Base-by-base conservation (phyloP, 2,113 vertebrate species). In the Calyptomena viridis region DNA sequence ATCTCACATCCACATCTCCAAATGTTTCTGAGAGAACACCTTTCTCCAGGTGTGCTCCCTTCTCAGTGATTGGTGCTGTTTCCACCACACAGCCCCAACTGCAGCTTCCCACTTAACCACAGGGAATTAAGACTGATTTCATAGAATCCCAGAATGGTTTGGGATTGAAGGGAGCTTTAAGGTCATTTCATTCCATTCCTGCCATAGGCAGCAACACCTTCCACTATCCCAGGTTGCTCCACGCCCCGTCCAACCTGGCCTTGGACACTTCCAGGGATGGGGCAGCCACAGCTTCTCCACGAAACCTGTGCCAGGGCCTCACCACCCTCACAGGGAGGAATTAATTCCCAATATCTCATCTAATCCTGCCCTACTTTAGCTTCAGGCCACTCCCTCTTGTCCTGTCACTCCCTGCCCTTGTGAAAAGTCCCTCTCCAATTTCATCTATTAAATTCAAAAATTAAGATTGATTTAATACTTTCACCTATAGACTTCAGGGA, bases 131-230 rank as follows among this genome's bases (percentile, higher is more conserved):
- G 44, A 14, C 3, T 16, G 18, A 47, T 24, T 47, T 35, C 66
- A 63, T 0, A 7, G 20, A 39, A n/a, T 30, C n/a, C 13, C 5
- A 20, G 56, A 63, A 8, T 35, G 30, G 28, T 30, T 40, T 69
- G 55, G 9, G 55, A 5, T 1, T 27, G 9, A 68, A 52, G 18
- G 46, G 33, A 15, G 3, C 23, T 19, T 4, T 69, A 46, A 27
- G 18, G 1, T 0, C 44, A 50, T 31, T 35, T 4, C 0, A 1
- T 5, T 0, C 25, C 44, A 9, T 2, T n/a, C 37, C 31, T 37
- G 22, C 22, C 63, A 13, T 11, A 6, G 22, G 12, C 49, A 71
- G 56, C 11, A 13, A 42, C 56, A 35, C 21, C 14, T 56, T 0
- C 42, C 75, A 49, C 49, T 1, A 0, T 0, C 30, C 40, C 75